Base-by-base conservation (phyloP, 2,113 vertebrate genomes). In the Phaetusa simplex region DNA sequence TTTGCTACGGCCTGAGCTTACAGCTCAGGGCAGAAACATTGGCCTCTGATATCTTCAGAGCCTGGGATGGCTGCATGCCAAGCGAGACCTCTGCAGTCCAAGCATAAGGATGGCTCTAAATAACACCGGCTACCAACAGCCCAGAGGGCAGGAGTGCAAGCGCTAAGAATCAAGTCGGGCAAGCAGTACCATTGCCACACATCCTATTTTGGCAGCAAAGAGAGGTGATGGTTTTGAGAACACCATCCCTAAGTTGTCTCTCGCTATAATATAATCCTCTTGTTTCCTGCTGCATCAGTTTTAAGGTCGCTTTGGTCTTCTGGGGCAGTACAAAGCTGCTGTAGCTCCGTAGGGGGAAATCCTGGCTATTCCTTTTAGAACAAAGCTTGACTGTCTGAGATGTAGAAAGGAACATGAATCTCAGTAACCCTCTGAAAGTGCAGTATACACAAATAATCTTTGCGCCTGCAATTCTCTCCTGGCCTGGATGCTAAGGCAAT, bases 381-480 rank as follows among this genome's bases (percentile, higher is more conserved):
- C 24, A 92, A 95, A 96, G 82, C 86, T 90, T 62, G 86, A 76
- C 76, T 90, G 56, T 76, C 72, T 91, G 86, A 95, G 91, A 87
- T 87, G 64, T 82, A 55, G 80, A 88, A 95, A 86, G 66, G 76
- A 93, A 22, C 67, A 61, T 13, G 81, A 88, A 82, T 94, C 87
- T 82, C 92, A 92, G 94, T 66, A 90, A 92, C 89, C 52, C 66
- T 95, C 93, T 94, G 59, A 90, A 97, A 86, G 61, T 76, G 71
- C 86, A 76, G 87, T 38, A 80, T 62, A 40, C 70, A 91, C 87
- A 90, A 91, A 95, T 91, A 95, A 90, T 95, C 92, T 93, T 85
- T 79, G 65, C 1, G 73, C 59, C 71, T 89, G 47, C 77, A 88
- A 58, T 92, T 97, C 89, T 93, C 90, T 91, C 90, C 88, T 92